Evolutionary conservation across 2,113 vertebrate genomes (phyloP).

Genomic region (Alosa alosa): DNA sequence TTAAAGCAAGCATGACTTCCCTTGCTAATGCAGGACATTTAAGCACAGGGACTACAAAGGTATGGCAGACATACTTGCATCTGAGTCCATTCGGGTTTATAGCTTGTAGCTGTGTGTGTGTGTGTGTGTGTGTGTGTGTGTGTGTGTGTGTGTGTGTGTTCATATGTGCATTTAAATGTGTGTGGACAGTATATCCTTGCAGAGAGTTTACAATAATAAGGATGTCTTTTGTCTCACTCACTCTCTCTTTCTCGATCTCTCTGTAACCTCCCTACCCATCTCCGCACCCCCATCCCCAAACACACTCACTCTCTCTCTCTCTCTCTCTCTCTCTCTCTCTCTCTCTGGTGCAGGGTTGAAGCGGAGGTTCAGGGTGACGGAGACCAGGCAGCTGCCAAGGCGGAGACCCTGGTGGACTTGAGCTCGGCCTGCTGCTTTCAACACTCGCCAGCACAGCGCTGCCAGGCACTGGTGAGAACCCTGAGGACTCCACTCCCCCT

Average conservation of each 20-base stretch:
- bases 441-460: slow-evolving; percentile 28
- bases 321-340: neutral
- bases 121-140: neutral
- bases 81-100: too few species aligned
- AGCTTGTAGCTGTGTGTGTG: neutral
- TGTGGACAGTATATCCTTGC: neutral
- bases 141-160: neutral
- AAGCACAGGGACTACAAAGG: too few species aligned
- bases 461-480: slow-evolving; percentile 15
- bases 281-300: neutral
- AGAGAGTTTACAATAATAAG: too few species aligned
- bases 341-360: slow-evolving; percentile 18
- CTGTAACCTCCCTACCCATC: too few species aligned
- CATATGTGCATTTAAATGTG: neutral
- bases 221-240: neutral
- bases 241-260: too few species aligned
- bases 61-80: too few species aligned
- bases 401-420: slow-evolving; percentile 25
- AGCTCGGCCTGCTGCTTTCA: slow-evolving; percentile 36
- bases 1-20: too few species aligned
- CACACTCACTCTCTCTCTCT: too few species aligned
- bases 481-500: too few species aligned
- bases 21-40: too few species aligned
- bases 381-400: neutral
- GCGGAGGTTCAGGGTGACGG: slow-evolving; percentile 13